Evolutionary conservation across 2,113 vertebrate genomes (phyloP).

Genomic region (Mohoua ochrocephala): DNA sequence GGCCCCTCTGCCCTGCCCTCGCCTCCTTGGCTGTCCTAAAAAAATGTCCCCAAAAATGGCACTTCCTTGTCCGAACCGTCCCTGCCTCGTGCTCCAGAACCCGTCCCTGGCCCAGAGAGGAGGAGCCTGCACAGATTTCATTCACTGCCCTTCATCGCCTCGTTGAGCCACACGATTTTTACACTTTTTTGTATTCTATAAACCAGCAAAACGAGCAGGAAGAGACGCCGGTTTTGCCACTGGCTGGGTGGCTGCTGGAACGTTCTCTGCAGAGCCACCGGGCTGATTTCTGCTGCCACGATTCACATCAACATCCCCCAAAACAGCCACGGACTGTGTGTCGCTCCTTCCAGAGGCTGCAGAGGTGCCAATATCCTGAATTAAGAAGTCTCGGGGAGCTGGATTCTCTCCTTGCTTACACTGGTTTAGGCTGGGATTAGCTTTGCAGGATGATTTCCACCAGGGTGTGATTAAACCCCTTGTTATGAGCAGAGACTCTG

Average conservation of each 20-base stretch:
- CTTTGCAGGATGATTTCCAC: neutral
- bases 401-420: neutral
- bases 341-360: neutral
- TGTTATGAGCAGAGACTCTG: accelerated
- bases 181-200: neutral
- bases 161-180: neutral
- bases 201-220: neutral
- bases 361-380: neutral
- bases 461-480: neutral
- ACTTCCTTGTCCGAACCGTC: accelerated
- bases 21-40: neutral
- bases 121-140: neutral
- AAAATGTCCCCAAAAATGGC: neutral
- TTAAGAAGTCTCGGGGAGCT: neutral
- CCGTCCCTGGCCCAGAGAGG: neutral
- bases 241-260: neutral
- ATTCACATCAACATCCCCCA: neutral
- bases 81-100: neutral
- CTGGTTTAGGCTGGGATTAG: neutral
- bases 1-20: neutral
- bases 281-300: neutral
- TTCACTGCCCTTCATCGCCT: neutral
- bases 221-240: neutral
- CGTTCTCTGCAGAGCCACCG: neutral
- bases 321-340: accelerated